Base-by-base conservation (phyloP, 2,113 vertebrate genomes). In the Cheilinus undulatus region DNA sequence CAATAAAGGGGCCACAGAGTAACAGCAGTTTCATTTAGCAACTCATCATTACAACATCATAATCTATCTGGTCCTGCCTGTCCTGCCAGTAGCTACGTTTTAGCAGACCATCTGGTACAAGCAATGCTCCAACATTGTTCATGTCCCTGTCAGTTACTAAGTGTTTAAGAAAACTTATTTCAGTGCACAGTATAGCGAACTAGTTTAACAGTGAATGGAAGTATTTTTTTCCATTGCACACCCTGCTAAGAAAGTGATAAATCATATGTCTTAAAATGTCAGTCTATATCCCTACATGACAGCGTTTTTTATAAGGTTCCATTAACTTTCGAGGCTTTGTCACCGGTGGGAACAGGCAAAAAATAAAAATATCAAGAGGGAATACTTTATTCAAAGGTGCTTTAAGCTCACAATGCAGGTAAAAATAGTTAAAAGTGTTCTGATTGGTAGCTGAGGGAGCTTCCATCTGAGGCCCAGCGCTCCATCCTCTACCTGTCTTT, bases 401-500 rank as follows among this genome's bases (percentile, higher is more conserved):
- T 30, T 43, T 54, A n/a, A 17, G 12, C 3, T 54, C 28, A 53
- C 19, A 53, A 20, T 66, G n/a, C 3, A 42, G 24, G 52, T 27
- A 46, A 56, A 19, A 42, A 42, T 42, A 42, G 40, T 42, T 17
- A 19, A 42, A 40, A 49, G 23, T 49, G 1, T 15, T 58, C 8
- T 10, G 66, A 30, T 59, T 19, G 1, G 20, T 32, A n/a, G 32
- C n/a, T 8, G 13, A 28, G 8, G 34, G 19, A 17, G 28, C 13
- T 46, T 42, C 24, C 6, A 28, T 14, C 24, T 7, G 63, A 38
- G 5, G 24, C 32, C 28, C 9, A 2, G 9, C 19, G 11, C 32
- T 22, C 59, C 42, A 36, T 30, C 22, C 56, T 42, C 50, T 27
- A 27, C 22, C 38, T 49, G 34, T 72, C 68, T 63, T 60, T 66